Percentiles rank a stretch among this genome's conserved stretches.
These are phyloP conservation scores for Nannobrachium achirus DNA, from an alignment of 2,113 vertebrate species.

Conservation along the genomic window DNA sequence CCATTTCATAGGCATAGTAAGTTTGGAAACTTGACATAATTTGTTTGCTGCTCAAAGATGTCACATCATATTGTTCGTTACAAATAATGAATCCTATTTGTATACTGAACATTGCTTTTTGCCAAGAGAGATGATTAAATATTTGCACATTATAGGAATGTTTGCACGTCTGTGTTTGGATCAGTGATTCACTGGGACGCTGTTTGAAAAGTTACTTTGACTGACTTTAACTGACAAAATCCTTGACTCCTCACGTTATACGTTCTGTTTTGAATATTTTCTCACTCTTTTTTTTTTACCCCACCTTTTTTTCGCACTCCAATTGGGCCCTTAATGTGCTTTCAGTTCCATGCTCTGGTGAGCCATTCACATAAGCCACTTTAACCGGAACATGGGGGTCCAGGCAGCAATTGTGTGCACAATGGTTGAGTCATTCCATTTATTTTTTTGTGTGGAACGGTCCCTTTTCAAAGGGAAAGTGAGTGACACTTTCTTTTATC, in stretches of 20 bases:
- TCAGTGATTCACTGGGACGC: slow-evolving; percentile 1
- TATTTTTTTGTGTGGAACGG: slow-evolving; percentile 32
- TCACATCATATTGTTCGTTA: slow-evolving; percentile 28
- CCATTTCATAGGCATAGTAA: slow-evolving; percentile 1
- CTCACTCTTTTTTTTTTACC: not conserved
- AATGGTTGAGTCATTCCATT: slow-evolving; percentile 41
- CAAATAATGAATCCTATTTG: slow-evolving; percentile 55
- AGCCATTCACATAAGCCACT: slow-evolving; percentile 14
- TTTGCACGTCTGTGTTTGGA: slow-evolving; percentile 42
- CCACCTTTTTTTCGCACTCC: not conserved
- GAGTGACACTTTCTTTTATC: slow-evolving; percentile 31
- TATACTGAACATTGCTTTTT: slow-evolving; percentile 50
- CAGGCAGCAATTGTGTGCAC: slow-evolving; percentile 3
- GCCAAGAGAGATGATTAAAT: slow-evolving; percentile 62
- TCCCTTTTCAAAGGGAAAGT: slow-evolving; percentile 16
- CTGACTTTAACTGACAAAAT: slow-evolving; percentile 16
- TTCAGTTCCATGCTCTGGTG: slow-evolving; percentile 18
- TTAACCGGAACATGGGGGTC: slow-evolving; percentile 17
- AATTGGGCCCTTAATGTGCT: not conserved
- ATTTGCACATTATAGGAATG: slow-evolving; percentile 58
- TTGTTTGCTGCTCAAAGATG: slow-evolving; percentile 42
- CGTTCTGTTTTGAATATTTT: not conserved
- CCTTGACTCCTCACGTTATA: not conserved
- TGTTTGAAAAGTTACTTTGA: slow-evolving; percentile 31
- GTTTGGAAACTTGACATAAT: slow-evolving; percentile 38